Evolutionary conservation across 2,113 vertebrate species (phyloP), one percentile per base, ranked within the genome.

Genomic region (Otus sunia): DNA sequence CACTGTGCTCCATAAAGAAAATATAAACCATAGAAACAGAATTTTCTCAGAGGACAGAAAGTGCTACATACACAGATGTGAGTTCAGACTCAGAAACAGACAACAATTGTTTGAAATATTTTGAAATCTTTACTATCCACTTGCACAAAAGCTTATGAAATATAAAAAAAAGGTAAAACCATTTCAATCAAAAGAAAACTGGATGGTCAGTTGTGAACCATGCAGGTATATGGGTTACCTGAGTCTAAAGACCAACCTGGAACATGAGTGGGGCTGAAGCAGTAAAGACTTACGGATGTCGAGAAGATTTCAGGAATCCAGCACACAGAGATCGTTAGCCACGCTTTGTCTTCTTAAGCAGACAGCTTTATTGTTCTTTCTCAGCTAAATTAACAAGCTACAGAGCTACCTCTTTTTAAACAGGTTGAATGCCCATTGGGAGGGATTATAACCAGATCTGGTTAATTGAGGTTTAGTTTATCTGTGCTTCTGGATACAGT

Each of bases 381-480:
- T 90, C 13, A 91, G 17, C 11, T 88, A 88, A 94, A 96, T 92
- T 81, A 78, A 23, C 56, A 93, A 91, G 30, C 86, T 92, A 56
- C 3, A 7, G 12, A 7, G 8, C 16, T 88, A 60, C 20, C 21
- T 86, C 74, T 56, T 84, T 88, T 78, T 23, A 84, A 92, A 88
- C 50, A 88, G 20, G 7, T 41, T 73, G 69, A 92, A 19, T 72
- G 52, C 49, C 92, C 69, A 56, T 30, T 8, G 39, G 88, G 86
- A 84, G 34, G 76, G 56, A 93, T 96, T 94, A 83, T 94, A 93
- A 86, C 41, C 12, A 39, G 55, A 87, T 88, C 39, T 91, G 72
- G 39, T 72, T 95, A 88, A 92, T 72, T 79, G 74, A 94, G 60
- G 64, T 80, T 93, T 78, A 86, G 59, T 92, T 95, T 96, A 88